A percentile compares a stretch with the other conserved stretches of the same genome.
These are phyloP conservation scores for Xenopus petersii DNA, from an alignment of 2,797 vertebrate species.

Conservation along the genomic window DNA sequence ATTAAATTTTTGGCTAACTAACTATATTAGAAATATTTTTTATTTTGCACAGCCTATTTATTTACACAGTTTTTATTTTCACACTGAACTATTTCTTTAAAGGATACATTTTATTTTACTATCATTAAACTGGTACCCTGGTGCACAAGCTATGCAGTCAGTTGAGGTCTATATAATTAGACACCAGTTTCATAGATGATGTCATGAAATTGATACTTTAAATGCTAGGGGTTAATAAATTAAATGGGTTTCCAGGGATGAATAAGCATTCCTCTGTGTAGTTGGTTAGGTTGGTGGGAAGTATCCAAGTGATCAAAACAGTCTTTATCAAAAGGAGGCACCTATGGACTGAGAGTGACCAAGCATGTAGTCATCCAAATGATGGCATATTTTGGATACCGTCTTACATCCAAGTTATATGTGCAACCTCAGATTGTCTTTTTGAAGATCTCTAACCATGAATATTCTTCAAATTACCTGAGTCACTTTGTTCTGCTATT, in stretches of 20 bases:
- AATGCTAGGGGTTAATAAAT: background rate
- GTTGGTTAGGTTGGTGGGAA: background rate
- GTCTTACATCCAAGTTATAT: background rate
- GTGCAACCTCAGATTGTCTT: background rate
- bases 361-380: background rate
- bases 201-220: background rate
- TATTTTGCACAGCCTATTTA: no score
- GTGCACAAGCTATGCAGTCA: no score
- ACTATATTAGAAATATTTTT: no score
- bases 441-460: conserved; percentile 5
- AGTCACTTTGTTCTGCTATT: conserved; percentile 37
- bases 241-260: background rate
- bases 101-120: background rate
- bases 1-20: no score
- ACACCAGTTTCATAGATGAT: background rate
- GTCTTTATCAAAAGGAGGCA: background rate
- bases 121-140: no score
- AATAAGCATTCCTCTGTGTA: background rate
- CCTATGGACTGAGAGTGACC: background rate
- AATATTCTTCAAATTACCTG: conserved; percentile 19
- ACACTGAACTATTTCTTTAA: no score
- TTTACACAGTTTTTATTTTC: no score
- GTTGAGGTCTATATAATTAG: background rate
- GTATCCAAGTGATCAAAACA: background rate
- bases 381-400: background rate